phyloP scores from a whole-genome alignment of 2,888 invertebrate genomes.

The Phengaris arion region DNA sequence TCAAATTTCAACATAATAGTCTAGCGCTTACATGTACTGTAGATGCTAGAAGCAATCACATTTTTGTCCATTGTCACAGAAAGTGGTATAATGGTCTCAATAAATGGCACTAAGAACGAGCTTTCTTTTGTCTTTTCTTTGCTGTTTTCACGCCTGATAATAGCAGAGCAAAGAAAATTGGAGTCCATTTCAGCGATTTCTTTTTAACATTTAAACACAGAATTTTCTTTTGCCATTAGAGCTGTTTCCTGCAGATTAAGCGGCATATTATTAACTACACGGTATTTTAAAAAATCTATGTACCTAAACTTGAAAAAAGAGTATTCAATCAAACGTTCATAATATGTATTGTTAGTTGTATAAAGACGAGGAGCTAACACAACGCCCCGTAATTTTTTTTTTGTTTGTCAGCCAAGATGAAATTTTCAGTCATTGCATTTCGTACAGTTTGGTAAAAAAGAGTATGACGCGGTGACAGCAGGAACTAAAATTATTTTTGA shows the following conservation, averaged over 20 bases:
- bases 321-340: no score
- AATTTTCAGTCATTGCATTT: no score
- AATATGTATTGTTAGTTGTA: no score
- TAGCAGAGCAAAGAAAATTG: constrained; percentile 13
- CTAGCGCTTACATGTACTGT: neutral
- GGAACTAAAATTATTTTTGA: no score
- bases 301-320: neutral
- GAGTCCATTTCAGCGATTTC: constrained; percentile 7
- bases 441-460: no score
- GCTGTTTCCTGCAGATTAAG: no score
- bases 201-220: neutral
- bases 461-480: no score
- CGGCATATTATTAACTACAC: neutral
- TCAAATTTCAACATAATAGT: neutral
- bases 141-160: constrained; percentile 16
- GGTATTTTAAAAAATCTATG: neutral
- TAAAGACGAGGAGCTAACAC: no score
- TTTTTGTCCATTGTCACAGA: constrained; percentile 5
- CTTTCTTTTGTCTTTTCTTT: constrained; percentile 14
- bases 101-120: constrained; percentile 11
- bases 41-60: neutral
- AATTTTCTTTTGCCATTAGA: neutral
- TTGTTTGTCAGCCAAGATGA: no score
- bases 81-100: constrained; percentile 14
- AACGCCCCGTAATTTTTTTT: no score